Evolutionary conservation across 2,797 vertebrate species (phyloP), one percentile per base, ranked within the genome.

Genomic region (Prionace glauca): DNA sequence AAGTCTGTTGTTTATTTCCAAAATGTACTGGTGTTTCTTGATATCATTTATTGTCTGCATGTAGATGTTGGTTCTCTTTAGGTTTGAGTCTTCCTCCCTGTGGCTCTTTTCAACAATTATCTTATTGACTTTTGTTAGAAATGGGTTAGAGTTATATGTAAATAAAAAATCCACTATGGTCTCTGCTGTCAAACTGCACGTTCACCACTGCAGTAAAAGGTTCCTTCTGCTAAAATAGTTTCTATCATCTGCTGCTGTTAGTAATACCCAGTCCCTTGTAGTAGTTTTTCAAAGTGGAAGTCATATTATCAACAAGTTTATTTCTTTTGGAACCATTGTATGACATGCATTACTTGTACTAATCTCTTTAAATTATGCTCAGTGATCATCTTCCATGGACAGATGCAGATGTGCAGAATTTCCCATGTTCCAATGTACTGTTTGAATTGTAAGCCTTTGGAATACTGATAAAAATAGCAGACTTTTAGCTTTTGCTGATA

Each of bases 351-450:
- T 50, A 50, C 45, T 50, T 50, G 45, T 50, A 50, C 2, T 50
- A 50, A 50, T 50, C 45, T 50, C 45, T 50, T 50, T 50, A 50
- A 50, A 50, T 50, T 50, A 4, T 22, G 29, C 62, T 29, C 18
- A 65, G 60, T 67, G 87, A 90, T 3, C 3, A 50, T 32, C 88
- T 36, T 62, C 60, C 16, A n/a, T 36, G 18, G 14, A 65, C 60
- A 91, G 1, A 2, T n/a, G 36, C 9, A 1, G 90, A 67, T 41
- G 90, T 69, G 62, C 9, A 41, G 32, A 62, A 67, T 92, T 36
- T 92, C n/a, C 18, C 16, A 69, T 67, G 88, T 92, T 92, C n/a
- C 41, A 92, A 67, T 92, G n/a, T 92, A 92, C 16, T 92, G 62
- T 50, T 10, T 67, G n/a, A 69, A 92, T 67, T 69, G 62, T 92